Percentiles rank a stretch among this genome's conserved stretches.
These are phyloP conservation scores for Equus quagga DNA, from an alignment of 2,113 vertebrate species.

Conservation along the genomic window DNA sequence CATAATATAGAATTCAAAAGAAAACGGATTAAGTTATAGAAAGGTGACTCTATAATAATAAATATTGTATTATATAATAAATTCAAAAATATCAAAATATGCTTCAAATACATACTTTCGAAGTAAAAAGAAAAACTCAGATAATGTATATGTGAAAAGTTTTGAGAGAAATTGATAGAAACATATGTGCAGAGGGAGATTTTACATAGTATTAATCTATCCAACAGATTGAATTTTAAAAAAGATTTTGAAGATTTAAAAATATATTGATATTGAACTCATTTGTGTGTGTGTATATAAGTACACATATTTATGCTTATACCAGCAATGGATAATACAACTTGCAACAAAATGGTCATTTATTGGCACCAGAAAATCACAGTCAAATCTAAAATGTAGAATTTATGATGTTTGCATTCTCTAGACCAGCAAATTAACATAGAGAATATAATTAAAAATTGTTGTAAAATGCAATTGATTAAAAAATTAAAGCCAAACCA, in stretches of 20 bases:
- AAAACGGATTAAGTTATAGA: background rate
- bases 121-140: background rate
- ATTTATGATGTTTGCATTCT: background rate
- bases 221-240: background rate
- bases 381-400: background rate
- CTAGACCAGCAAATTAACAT: background rate
- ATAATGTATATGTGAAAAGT: background rate
- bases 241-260: background rate
- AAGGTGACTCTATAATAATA: background rate
- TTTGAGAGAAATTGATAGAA: background rate
- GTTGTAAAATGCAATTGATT: background rate
- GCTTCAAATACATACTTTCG: background rate
- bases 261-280: background rate
- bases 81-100: background rate
- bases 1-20: background rate
- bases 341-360: background rate
- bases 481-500: background rate
- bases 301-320: background rate
- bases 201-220: background rate
- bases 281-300: background rate
- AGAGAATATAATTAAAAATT: background rate
- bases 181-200: background rate
- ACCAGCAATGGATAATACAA: background rate
- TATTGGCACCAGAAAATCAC: background rate
- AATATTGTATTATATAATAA: background rate